Base-by-base conservation (phyloP, 2,888 invertebrate species). In the Deladenus siricidicola region DNA sequence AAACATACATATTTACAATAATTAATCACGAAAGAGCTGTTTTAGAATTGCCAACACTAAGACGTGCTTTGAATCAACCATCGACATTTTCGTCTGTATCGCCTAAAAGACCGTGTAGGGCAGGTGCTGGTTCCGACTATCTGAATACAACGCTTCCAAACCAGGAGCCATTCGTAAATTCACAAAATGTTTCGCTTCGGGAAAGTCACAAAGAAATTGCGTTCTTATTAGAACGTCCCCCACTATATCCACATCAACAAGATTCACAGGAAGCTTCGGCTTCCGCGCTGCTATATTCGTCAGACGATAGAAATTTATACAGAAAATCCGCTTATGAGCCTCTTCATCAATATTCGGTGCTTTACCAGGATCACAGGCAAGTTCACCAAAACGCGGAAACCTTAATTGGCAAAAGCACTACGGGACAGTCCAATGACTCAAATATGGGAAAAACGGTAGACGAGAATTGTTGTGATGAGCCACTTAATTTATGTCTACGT, bases 401-500 rank as follows among this genome's bases (percentile, higher is more conserved):
- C n/a, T n/a, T n/a, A n/a, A n/a, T n/a, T n/a, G n/a, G n/a, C 23
- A 21, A 57, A 14, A 23, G 3, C 17, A 57, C 28, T 4, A 21
- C 19, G 47, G 44, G 23, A 66, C 3, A 28, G 29, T 21, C 17
- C 4, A 6, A 6, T 8, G 10, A 50, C 10, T 6, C 8, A 10
- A n/a, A 47, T 23, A 6, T 6, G 8, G 6, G n/a, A 6, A 26
- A 21, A 2, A 30, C 53, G 8, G 24, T 17, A 21, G 54, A 28
- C 19, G 53, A 49, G 3, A 51, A 67, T 3, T 69, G 64, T 24
- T 63, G 70, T 19, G 69, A 69, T 14, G 60, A 72, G 47, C 69
- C 69, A 19, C 42, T 69, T 45, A 72, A 69, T 51, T 51, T 69
- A 28, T 72, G 69, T 45, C 47, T 69, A 28, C 67, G 69, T 14